A percentile compares a stretch with the other conserved stretches of the same genome.
phyloP scores from a whole-genome alignment of 92 coral and sea anemone genomes.

The Parazoanthus darwini region DNA sequence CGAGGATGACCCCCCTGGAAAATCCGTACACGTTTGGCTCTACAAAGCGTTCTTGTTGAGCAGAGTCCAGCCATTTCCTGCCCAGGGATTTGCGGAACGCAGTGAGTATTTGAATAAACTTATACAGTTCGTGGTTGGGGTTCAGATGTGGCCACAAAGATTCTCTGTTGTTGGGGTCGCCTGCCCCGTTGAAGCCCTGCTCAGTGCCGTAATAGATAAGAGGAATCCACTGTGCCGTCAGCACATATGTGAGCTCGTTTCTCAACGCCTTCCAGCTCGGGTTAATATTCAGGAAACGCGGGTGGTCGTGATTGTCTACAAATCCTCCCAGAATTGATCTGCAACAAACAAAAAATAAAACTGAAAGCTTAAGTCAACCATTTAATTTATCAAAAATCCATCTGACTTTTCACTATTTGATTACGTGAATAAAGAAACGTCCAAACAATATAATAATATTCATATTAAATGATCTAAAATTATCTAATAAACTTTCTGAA shows the following conservation, averaged over 20 bases:
- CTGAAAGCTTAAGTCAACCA: background rate
- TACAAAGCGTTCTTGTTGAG: conserved; percentile 56
- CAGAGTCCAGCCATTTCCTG: conserved; percentile 48
- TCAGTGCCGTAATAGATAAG: conserved; percentile 82
- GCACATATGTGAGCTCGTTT: conserved; percentile 62
- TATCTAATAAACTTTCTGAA: too few species aligned
- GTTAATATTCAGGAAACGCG: conserved; percentile 61
- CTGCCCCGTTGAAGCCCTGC: conserved; percentile 80
- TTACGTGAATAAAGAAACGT: too few species aligned
- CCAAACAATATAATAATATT: too few species aligned
- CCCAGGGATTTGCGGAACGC: conserved; percentile 59
- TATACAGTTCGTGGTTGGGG: conserved; percentile 56
- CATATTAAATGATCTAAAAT: too few species aligned
- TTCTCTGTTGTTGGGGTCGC: conserved; percentile 77
- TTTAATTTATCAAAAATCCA: too few species aligned
- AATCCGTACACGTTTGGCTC: conserved; percentile 57
- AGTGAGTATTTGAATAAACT: conserved; percentile 58
- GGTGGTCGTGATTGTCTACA: conserved; percentile 79
- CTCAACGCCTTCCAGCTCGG: conserved; percentile 62
- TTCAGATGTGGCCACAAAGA: conserved; percentile 79
- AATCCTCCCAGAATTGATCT: conserved; percentile 80
- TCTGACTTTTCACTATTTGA: too few species aligned
- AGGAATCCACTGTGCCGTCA: conserved; percentile 78
- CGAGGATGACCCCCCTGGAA: conserved; percentile 55
- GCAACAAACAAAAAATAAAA: conserved; percentile 1